Evolutionary conservation across 2,113 vertebrate species (phyloP), one percentile per base, ranked within the genome.

Genomic region (Callospermophilus lateralis): DNA sequence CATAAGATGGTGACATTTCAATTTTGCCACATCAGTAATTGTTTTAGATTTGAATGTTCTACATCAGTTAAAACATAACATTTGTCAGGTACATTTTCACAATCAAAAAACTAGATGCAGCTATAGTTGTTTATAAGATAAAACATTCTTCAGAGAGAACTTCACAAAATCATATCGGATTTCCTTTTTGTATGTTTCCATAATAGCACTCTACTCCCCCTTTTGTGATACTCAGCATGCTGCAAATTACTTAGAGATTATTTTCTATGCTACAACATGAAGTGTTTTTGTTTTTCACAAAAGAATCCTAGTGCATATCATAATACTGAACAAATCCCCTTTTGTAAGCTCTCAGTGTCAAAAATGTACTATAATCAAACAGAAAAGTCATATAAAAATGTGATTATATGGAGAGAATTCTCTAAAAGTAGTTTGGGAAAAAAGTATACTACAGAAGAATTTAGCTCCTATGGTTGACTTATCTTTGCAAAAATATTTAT

Each of bases 311-410:
- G 13, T 70, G 20, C 6, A 42, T 84, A 67, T 79, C 58, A 63
- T 6, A 79, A 37, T 93, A 15, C 8, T 65, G 5, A 84, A 48
- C 2, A 88, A 74, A 77, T 76, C 7, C 8, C 67, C 11, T 92
- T 37, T 73, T 92, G 37, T 70, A 92, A 93, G 28, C 8, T 42
- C 13, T 93, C 12, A n/a, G 15, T 65, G 20, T 55, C 68, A 86
- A 78, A 34, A 95, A 65, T 8, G 86, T 63, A 51, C 72, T 51
- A 73, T 61, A 92, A 3, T 39, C 77, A 39, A 85, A 55, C 3
- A 70, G 19, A 81, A 95, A 89, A 90, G 80, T 84, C 24, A 80
- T 34, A 74, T 13, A 76, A 95, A 84, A 92, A 34, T 68, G 22
- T 93, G n/a, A 76, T 58, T 51, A 79, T 39, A 53, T 53, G 2